Evolutionary conservation across 2,888 invertebrate genomes (phyloP), one percentile per base, ranked within the genome.

Genomic region (Deroplatys truncata): DNA sequence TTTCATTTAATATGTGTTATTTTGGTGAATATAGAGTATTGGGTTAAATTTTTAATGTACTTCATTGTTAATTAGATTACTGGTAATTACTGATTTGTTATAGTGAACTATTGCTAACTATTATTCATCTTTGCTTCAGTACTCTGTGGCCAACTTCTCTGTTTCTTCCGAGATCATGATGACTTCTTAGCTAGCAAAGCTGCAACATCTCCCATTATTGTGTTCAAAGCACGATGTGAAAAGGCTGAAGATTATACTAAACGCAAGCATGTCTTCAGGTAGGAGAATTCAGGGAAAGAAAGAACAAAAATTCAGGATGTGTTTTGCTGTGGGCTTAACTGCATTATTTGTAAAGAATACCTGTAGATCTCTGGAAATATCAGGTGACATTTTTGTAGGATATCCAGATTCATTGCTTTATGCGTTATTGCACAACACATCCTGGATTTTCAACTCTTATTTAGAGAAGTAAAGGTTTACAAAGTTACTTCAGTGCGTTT

Each of bases 121-220:
- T 20, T 2, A 20, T 25, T 0, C 13, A 43, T 43, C 5, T 72
- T 20, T 85, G 56, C 28, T 85, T 43, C 92, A 93, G 99, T 99
- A 89, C 95, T 99, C 35, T 99, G 99, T 93, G 99, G 99, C 0
- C 99, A 99, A 93, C 94, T 99, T 92, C 94, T 99, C 88, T 99
- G 99, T 94, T 99, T 99, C 96, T 99, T 99, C 95, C 97, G 98
- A 93, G 98, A 99, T 93, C 97, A 98, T 92, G 96, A 97, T 91
- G 98, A 98, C 94, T 99, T 98, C 94, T 95, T 96, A 90, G 96
- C 96, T 91, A 97, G 98, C 92, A 97, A 98, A 94, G 98, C 98
- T 0, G 97, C 97, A 0, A 97, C 97, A 4, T 97, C 98, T 0
- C 97, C 98, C 0, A 96, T 98, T 43, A 97, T 96, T 91, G 94